Conservation (phyloP, 2,113 vertebrate genomes). For the Gymnocephalus cernua region DNA sequence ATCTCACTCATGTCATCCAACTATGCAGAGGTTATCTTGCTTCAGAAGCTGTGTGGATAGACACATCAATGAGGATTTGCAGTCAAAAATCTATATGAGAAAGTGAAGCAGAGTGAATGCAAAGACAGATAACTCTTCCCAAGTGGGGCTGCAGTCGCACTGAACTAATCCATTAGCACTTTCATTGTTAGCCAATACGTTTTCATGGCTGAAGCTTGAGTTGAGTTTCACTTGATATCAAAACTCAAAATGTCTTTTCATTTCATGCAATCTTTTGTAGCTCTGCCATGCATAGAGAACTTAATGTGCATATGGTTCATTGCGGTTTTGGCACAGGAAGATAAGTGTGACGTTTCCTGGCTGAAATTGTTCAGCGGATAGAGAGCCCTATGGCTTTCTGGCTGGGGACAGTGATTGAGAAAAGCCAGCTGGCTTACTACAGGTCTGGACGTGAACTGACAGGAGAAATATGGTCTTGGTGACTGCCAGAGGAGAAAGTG, state of each 20-base stretch:
- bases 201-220: constrained; percentile 19
- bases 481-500: constrained; percentile 74
- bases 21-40: constrained; percentile 49
- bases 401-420: constrained; percentile 67
- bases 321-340: constrained; percentile 61
- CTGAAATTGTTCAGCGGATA: constrained; percentile 54
- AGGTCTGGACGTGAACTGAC: constrained; percentile 74
- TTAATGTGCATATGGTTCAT: constrained; percentile 63
- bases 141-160: neutral
- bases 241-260: constrained; percentile 35
- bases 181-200: constrained; percentile 9
- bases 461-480: constrained; percentile 77
- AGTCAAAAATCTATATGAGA: constrained; percentile 42
- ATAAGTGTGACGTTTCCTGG: constrained; percentile 65
- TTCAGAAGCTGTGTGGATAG: constrained; percentile 36
- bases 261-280: constrained; percentile 50
- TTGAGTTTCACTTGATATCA: constrained; percentile 19
- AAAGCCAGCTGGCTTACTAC: constrained; percentile 79
- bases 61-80: constrained; percentile 61
- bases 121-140: constrained; percentile 20
- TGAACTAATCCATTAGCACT: constrained; percentile 15
- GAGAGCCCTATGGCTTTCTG: constrained; percentile 72
- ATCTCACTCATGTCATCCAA: constrained; percentile 28
- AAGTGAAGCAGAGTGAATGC: constrained; percentile 31
- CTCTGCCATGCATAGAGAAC: constrained; percentile 57